A percentile compares a stretch with the other conserved stretches of the same genome.
Evolutionary conservation across 2,888 invertebrate species (phyloP).

Genomic region (Plagodis dolabraria): DNA sequence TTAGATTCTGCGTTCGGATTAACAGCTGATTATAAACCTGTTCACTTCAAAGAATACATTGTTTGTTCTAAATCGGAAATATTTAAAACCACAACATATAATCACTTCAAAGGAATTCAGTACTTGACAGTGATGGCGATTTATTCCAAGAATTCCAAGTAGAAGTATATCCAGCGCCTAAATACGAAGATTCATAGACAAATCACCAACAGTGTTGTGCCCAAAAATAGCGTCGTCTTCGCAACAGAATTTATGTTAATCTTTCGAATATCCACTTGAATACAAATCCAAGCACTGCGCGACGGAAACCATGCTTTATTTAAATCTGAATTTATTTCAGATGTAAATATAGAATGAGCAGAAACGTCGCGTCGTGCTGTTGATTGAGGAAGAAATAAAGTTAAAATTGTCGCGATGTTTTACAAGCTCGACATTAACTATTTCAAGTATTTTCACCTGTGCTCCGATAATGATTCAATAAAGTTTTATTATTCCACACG

Average conservation of each 20-base stretch:
- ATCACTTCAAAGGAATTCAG: constrained; percentile 16
- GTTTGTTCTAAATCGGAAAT: background rate
- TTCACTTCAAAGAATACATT: background rate
- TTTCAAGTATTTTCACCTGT: constrained; percentile 31
- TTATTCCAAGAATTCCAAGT: constrained; percentile 13
- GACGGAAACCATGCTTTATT: constrained; percentile 39
- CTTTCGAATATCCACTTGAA: constrained; percentile 30
- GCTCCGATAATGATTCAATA: constrained; percentile 33
- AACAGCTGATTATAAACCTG: constrained; percentile 5
- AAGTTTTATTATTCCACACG: constrained; percentile 30
- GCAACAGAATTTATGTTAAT: constrained; percentile 32
- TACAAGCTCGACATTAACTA: constrained; percentile 31
- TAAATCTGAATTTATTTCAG: constrained; percentile 39
- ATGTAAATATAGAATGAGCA: constrained; percentile 27
- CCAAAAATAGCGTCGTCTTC: constrained; percentile 25
- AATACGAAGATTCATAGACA: constrained; percentile 18
- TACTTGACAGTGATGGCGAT: background rate
- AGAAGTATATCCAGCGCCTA: constrained; percentile 8
- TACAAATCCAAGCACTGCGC: constrained; percentile 25
- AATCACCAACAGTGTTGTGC: constrained; percentile 23
- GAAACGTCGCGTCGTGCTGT: constrained; percentile 13
- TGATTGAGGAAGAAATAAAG: constrained; percentile 41
- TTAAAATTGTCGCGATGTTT: constrained; percentile 23
- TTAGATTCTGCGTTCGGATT: constrained; percentile 17
- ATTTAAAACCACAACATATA: background rate